phyloP scores from a whole-genome alignment of 1,140 invertebrate species.

The Drosophila pruinosa region DNA sequence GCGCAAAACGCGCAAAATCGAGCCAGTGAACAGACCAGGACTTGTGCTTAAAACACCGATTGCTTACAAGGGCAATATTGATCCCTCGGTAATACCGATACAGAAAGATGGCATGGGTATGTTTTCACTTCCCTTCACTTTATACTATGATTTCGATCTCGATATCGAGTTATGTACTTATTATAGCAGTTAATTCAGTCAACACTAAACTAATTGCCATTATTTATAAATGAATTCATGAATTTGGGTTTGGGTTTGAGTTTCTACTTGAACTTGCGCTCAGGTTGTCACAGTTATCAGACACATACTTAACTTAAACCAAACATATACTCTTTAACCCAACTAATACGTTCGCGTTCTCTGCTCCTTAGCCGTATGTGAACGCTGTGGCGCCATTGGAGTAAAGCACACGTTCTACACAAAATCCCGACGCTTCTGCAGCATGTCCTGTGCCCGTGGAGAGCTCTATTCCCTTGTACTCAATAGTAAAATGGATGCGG shows the following conservation, averaged over 20 bases:
- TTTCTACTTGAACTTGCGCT: neutral
- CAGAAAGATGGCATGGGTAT: slow-evolving; percentile 92
- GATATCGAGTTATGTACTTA: no score
- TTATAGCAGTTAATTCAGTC: no score
- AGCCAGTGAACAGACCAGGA: slow-evolving; percentile 89
- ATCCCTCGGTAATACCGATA: slow-evolving; percentile 90
- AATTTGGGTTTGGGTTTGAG: slow-evolving; percentile 4
- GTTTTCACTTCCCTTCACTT: slow-evolving; percentile 56
- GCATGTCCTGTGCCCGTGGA: slow-evolving; percentile 88
- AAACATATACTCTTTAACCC: no score
- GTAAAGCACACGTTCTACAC: slow-evolving; percentile 96
- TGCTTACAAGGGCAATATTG: slow-evolving; percentile 90
- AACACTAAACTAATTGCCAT: neutral
- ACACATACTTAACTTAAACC: neutral
- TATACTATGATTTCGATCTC: slow-evolving; percentile 1
- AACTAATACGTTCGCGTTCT: neutral
- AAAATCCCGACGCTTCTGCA: slow-evolving; percentile 91
- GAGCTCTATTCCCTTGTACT: slow-evolving; percentile 83
- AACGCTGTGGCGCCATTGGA: slow-evolving; percentile 94
- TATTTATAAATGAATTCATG: neutral
- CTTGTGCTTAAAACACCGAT: slow-evolving; percentile 91
- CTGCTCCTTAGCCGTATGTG: slow-evolving; percentile 89
- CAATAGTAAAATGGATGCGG: slow-evolving; percentile 67
- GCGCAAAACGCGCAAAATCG: slow-evolving; percentile 86
- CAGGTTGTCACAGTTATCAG: neutral